These are phyloP conservation scores for Pseudobourletiella spinata DNA, from an alignment of 1,140 invertebrate genomes.

Conservation along the genomic window DNA sequence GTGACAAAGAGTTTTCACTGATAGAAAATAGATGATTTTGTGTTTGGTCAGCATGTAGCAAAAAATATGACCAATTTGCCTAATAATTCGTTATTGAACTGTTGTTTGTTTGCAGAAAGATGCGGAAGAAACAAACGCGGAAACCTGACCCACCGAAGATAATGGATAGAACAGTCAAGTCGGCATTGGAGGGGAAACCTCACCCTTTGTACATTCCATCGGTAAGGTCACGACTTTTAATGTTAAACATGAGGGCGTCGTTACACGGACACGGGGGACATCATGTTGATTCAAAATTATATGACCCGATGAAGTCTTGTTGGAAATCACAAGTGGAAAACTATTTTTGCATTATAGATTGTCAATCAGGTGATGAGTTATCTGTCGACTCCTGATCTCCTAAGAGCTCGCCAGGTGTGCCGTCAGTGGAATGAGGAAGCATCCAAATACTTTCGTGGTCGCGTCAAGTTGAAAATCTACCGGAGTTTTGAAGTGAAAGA, in stretches of 20 bases:
- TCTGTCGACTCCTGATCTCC: not conserved
- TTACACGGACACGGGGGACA: too few relatives aligned
- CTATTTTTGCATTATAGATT: not conserved
- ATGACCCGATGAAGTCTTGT: not conserved
- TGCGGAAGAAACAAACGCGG: not conserved
- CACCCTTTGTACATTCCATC: not conserved
- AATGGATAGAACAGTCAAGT: too few relatives aligned
- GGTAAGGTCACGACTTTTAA: not conserved
- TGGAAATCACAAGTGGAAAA: not conserved
- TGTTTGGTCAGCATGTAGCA: too few relatives aligned
- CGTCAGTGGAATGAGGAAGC: conserved; percentile 4
- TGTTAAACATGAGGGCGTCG: not conserved
- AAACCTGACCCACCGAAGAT: too few relatives aligned
- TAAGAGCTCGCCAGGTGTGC: not conserved
- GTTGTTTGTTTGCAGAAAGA: not conserved
- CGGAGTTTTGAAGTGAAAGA: not conserved
- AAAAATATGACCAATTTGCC: too few relatives aligned
- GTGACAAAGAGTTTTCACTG: too few relatives aligned
- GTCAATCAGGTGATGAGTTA: conserved; percentile 5
- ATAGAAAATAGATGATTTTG: too few relatives aligned
- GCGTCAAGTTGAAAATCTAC: not conserved
- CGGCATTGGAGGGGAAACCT: not conserved
- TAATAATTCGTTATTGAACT: too few relatives aligned
- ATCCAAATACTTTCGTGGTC: not conserved
- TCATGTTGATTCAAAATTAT: too few relatives aligned